Base-by-base conservation (phyloP, 2,797 vertebrate genomes). In the Alauda arvensis region DNA sequence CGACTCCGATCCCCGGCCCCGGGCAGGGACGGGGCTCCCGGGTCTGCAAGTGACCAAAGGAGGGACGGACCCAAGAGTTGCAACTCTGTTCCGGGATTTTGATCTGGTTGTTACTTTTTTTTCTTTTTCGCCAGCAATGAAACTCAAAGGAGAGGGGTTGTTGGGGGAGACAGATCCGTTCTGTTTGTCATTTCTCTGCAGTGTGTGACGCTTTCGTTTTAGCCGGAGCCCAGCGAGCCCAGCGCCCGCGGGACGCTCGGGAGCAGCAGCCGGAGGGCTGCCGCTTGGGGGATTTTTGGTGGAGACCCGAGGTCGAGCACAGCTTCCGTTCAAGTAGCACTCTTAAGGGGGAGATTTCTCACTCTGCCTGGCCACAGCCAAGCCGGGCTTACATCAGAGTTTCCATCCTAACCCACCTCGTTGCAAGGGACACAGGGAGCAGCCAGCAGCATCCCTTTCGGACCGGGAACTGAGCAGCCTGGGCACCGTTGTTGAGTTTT, bases 281-380 rank as follows among this genome's bases (percentile, higher is more conserved):
- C 82, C 3, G 61, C 59, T 59, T 34, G 34, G 45, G 60, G n/a
- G 34, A 39, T 79, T 83, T 89, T 51, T 29, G 33, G 51, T 75
- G 52, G 56, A 79, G 82, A 77, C 57, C 65, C 8, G 57, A 69
- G 87, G 67, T 86, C 48, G 74, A 86, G 85, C 72, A 39, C 24
- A 3, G 79, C 91, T 84, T 84, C 84, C 57, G 83, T 77, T 91
- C 57, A 49, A 88, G 90, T 56, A 83, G 91, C 68, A 17, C 77
- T 81, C 67, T 67, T 40, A 55, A 2, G 6, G 75, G 66, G 63
- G 45, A 61, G 46, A 81, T 70, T 53, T 83, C 83, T 91, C 20
- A 3, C 70, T 72, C 48, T 69, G 57, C n/a, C 61, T 57, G 69
- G 59, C 52, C 53, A 0, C 57, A 57, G 67, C 82, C 77, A 43